A percentile compares a stretch with the other conserved stretches of the same genome.
Conservation (phyloP, 2,797 vertebrate species). For the Ctenopoma kingsleyae region DNA sequence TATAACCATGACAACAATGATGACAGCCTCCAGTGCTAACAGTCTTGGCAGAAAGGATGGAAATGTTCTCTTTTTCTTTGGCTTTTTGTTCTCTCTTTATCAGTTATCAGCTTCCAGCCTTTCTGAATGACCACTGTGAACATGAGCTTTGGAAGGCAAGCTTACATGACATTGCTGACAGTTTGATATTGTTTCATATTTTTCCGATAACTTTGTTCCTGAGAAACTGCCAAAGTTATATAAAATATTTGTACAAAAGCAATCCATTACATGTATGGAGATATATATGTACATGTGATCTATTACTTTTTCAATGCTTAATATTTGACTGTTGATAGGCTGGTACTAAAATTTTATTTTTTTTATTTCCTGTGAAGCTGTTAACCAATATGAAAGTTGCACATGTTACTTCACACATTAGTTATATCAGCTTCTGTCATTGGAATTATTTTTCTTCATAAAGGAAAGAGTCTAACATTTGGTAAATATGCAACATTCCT, state of each 20-base stretch:
- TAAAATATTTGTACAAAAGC: conserved; percentile 88
- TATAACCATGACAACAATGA: conserved; percentile 90
- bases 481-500: conserved; percentile 99
- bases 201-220: conserved; percentile 88
- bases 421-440: conserved; percentile 87
- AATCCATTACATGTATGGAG: conserved; percentile 84
- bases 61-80: conserved; percentile 86
- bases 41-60: conserved; percentile 88
- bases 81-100: conserved; percentile 53
- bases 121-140: conserved; percentile 99
- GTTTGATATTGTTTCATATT: conserved; percentile 91
- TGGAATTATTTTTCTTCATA: conserved; percentile 90
- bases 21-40: conserved; percentile 91
- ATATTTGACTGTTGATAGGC: conserved; percentile 80
- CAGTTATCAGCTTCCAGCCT: conserved; percentile 89
- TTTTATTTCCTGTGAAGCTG: conserved; percentile 84
- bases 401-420: conserved; percentile 89
- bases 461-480: conserved; percentile 91
- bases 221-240: conserved; percentile 93
- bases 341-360: conserved; percentile 82
- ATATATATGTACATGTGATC: conserved; percentile 84
- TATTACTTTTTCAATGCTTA: conserved; percentile 84
- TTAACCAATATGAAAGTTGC: conserved; percentile 86
- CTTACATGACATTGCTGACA: conserved; percentile 88
- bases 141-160: conserved; percentile 91